Conservation (phyloP, 1,140 invertebrate genomes). For the Carposina sasakii region DNA sequence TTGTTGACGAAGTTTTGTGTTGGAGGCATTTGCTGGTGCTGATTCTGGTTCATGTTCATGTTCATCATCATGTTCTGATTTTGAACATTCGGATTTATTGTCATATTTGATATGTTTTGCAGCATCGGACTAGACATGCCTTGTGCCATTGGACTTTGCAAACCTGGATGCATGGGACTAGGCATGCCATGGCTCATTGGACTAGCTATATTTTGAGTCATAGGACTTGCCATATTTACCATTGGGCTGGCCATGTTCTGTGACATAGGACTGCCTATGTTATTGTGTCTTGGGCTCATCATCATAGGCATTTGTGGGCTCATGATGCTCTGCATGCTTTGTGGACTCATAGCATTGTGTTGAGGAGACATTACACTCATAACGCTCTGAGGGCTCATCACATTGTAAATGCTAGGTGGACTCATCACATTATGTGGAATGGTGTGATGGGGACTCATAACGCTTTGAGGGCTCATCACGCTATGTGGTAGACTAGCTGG, state of each 20-base stretch:
- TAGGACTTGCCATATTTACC: constrained; percentile 58
- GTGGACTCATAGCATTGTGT: constrained; percentile 63
- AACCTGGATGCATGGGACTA: constrained; percentile 61
- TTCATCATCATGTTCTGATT: constrained; percentile 46
- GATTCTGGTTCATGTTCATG: constrained; percentile 25
- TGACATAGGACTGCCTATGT: constrained; percentile 58
- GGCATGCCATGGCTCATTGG: constrained; percentile 63
- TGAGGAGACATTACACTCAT: constrained; percentile 69
- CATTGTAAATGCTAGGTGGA: constrained; percentile 62
- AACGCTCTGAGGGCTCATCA: constrained; percentile 62
- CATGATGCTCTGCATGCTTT: constrained; percentile 63
- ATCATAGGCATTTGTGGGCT: constrained; percentile 65
- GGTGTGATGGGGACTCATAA: constrained; percentile 59
- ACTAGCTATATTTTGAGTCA: constrained; percentile 55
- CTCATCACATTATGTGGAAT: constrained; percentile 63
- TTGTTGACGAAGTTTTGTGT: constrained; percentile 44
- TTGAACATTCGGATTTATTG: constrained; percentile 34
- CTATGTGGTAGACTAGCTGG: constrained; percentile 46
- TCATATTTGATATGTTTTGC: constrained; percentile 56
- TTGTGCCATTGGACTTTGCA: constrained; percentile 51
- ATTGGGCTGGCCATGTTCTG: constrained; percentile 60
- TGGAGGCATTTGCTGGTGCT: constrained; percentile 30
- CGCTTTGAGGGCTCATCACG: constrained; percentile 45
- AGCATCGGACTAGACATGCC: constrained; percentile 54
- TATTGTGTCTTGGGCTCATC: constrained; percentile 63